Evolutionary conservation across 1,140 invertebrate species (phyloP).

Genomic region (Lordiphosa stackelbergi): DNA sequence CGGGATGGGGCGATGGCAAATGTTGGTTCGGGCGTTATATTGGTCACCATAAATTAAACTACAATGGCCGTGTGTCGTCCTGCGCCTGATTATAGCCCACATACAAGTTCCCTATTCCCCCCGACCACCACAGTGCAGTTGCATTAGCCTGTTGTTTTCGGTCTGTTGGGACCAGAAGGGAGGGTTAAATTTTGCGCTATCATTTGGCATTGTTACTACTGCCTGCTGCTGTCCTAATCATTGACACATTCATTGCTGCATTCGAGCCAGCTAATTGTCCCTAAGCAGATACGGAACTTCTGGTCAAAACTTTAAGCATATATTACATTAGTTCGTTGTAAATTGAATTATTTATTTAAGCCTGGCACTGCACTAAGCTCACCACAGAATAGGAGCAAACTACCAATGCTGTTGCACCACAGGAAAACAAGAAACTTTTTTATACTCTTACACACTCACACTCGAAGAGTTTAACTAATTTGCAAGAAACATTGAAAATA

Average conservation of each 20-base stretch:
- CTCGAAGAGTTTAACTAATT: constrained; percentile 61
- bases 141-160: constrained; percentile 47
- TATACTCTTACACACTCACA: constrained; percentile 8
- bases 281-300: constrained; percentile 16
- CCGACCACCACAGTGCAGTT: constrained; percentile 36
- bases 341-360: constrained; percentile 18
- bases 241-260: constrained; percentile 73
- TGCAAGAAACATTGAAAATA: constrained; percentile 64
- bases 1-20: constrained; percentile 15
- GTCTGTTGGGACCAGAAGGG: constrained; percentile 27
- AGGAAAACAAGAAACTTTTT: constrained; percentile 62
- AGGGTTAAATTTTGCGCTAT: constrained; percentile 60
- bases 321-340: constrained; percentile 14
- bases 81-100: constrained; percentile 58
- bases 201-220: constrained; percentile 41
- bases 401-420: not conserved
- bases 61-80: constrained; percentile 17
- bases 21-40: constrained; percentile 56
- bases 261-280: constrained; percentile 40
- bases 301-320: constrained; percentile 10
- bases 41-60: constrained; percentile 67
- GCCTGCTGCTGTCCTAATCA: constrained; percentile 51
- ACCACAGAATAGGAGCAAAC: constrained; percentile 19
- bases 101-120: constrained; percentile 4
- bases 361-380: constrained; percentile 2